Base-by-base conservation (phyloP, 2,113 vertebrate species). In the Motacilla tschutschensis region DNA sequence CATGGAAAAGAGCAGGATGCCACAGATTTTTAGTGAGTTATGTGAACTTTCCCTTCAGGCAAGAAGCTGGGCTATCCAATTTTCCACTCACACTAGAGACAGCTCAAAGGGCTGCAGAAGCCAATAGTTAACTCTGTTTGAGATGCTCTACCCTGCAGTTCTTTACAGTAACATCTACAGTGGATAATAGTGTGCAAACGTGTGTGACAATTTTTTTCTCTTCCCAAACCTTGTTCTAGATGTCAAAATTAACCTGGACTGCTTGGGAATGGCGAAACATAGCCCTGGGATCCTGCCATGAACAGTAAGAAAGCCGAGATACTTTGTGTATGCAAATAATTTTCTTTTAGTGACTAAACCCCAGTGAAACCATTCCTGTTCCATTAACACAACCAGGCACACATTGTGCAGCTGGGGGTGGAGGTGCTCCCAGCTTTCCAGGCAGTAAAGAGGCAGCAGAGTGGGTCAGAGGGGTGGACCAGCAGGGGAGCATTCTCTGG, bases 241-340 rank as follows among this genome's bases (percentile, higher is more conserved):
- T 93, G 85, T 95, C 91, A 94, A 58, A 92, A 83, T 90, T 89
- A 88, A 89, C 93, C 79, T 88, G 88, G 82, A 95, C 89, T 88
- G 13, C 90, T 95, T 94, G 92, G 92, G 94, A 94, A 85, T 91
- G 94, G 87, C 31, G 85, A 94, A 92, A 89, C 70, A 46, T 92
- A 91, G 70, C 79, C 93, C 84, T 93, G 88, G 86, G 47, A 90
- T 69, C 82, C 90, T 89, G 83, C 79, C 62, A 50, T 94, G 92
- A 91, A 88, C 87, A 90, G 93, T 93, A 93, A 93, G 92, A 81
- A 80, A 89, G 70, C 7, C 89, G 86, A 93, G 79, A 77, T 89
- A 74, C 41, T 85, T 85, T 40, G 13, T 89, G 62, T 87, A 58
- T 79, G 41, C 67, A 79, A 88, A 72, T 76, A 15, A 28, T 60